Conservation (phyloP, 1,140 invertebrate species). For the Lethrus apterus region DNA sequence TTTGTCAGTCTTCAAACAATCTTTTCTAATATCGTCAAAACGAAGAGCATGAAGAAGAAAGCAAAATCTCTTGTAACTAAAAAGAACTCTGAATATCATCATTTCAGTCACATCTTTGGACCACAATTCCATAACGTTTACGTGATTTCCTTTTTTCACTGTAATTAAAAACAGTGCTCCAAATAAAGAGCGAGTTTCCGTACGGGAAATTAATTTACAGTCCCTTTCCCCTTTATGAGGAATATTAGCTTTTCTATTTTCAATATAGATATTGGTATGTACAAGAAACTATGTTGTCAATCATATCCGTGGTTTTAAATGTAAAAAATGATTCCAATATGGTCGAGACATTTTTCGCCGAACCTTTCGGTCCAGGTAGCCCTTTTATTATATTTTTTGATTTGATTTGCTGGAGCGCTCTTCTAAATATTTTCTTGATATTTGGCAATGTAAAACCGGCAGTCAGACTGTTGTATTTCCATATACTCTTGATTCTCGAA, state of each 20-base stretch:
- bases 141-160: background rate
- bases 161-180: background rate
- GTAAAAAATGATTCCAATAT: background rate
- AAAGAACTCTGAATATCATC: background rate
- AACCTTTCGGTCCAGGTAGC: background rate
- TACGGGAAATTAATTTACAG: no score
- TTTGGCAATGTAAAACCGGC: no score
- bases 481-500: no score
- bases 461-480: no score
- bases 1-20: background rate
- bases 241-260: background rate
- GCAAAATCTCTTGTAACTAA: background rate
- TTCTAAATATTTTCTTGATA: background rate
- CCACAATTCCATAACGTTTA: background rate
- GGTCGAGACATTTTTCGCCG: background rate
- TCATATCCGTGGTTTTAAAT: background rate
- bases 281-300: background rate
- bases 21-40: background rate
- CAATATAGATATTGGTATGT: background rate
- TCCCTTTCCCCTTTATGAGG: no score
- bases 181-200: background rate
- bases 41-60: background rate
- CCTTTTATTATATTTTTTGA: background rate
- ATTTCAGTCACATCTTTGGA: background rate
- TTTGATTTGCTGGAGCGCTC: background rate